Conservation (phyloP, 2,797 vertebrate species). For the Remorina albescens region DNA sequence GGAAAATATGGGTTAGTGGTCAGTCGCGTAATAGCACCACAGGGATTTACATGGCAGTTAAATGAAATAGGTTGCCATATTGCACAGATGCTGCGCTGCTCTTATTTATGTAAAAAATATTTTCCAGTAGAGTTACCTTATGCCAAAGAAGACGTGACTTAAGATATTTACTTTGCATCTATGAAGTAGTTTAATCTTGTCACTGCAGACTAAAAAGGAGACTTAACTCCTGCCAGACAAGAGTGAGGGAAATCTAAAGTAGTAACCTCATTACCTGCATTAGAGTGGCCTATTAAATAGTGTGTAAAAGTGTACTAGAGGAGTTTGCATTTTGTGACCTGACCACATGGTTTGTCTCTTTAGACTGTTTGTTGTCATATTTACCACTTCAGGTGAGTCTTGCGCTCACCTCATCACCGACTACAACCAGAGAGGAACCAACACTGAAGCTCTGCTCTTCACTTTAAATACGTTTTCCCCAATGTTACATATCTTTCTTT, state of each 20-base stretch:
- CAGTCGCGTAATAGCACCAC: neutral
- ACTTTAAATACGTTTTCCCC: neutral
- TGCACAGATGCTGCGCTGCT: neutral
- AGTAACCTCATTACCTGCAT: no score
- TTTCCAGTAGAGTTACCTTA: neutral
- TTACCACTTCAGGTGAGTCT: neutral
- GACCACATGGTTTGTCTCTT: neutral
- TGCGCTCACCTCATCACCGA: neutral
- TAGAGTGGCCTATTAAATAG: no score
- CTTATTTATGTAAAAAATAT: neutral
- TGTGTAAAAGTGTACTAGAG: no score
- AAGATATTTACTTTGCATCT: neutral
- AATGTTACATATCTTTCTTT: neutral
- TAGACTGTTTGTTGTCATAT: neutral
- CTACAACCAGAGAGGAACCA: no score
- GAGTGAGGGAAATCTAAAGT: neutral
- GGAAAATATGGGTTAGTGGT: constrained; percentile 3
- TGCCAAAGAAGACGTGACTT: neutral
- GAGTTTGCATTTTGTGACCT: no score
- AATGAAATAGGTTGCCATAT: neutral
- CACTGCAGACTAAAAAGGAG: neutral
- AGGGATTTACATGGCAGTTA: neutral
- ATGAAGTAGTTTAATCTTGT: neutral
- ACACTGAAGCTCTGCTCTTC: neutral
- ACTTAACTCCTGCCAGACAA: neutral